phyloP scores from a whole-genome alignment of 2,888 invertebrate genomes.

The Hydrotaea cyrtoneurina region DNA sequence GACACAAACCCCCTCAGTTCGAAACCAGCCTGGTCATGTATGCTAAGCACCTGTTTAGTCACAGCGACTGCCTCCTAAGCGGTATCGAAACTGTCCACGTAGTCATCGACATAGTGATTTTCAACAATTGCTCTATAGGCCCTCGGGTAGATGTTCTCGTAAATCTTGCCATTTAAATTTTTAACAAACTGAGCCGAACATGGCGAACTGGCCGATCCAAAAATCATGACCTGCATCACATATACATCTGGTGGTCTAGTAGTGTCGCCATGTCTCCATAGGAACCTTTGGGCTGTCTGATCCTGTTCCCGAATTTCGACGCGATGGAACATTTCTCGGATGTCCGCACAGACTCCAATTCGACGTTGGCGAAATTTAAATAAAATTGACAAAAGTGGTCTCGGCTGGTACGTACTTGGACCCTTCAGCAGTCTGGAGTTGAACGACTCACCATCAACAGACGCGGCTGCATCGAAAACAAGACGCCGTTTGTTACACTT shows the following conservation, averaged over 20 bases:
- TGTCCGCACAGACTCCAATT: no score
- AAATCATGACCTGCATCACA: slow-evolving; percentile 58
- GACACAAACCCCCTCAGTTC: neutral
- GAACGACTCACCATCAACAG: no score
- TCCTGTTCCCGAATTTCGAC: slow-evolving; percentile 17
- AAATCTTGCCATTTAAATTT: slow-evolving; percentile 54
- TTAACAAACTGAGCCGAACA: slow-evolving; percentile 59
- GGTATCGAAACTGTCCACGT: slow-evolving; percentile 29
- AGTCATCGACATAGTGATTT: slow-evolving; percentile 44
- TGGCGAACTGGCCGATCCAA: slow-evolving; percentile 58
- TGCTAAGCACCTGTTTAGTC: slow-evolving; percentile 9
- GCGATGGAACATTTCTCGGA: no score
- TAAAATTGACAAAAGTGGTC: no score
- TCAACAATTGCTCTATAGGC: slow-evolving; percentile 32
- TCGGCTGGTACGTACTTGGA: no score
- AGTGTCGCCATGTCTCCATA: slow-evolving; percentile 41
- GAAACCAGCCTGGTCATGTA: neutral
- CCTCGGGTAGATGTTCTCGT: slow-evolving; percentile 30
- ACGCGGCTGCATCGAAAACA: no score
- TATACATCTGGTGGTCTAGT: slow-evolving; percentile 40
- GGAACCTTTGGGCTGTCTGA: slow-evolving; percentile 40
- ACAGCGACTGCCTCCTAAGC: neutral
- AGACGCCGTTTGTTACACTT: no score
- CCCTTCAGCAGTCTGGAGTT: no score
- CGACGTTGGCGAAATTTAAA: no score